These are phyloP conservation scores for Chloropsis cyanopogon DNA, from an alignment of 2,113 vertebrate genomes.

Conservation along the genomic window DNA sequence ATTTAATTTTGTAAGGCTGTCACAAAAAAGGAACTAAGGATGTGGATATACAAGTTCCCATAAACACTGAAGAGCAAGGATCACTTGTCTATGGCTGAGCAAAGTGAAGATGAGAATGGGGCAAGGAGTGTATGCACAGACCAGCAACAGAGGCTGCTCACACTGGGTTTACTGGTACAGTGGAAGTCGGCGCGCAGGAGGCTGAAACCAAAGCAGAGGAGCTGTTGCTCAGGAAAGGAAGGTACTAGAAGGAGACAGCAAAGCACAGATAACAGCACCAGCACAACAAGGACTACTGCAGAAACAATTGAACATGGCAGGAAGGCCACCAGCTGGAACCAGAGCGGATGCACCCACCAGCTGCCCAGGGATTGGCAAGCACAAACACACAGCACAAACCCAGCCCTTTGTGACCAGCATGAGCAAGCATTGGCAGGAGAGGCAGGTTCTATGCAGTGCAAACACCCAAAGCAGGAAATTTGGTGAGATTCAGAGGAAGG, in stretches of 20 bases:
- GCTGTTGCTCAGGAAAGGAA: background rate
- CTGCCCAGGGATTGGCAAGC: background rate
- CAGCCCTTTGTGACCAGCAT: background rate
- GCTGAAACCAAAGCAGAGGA: background rate
- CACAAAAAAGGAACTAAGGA: background rate
- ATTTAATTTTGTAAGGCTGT: background rate
- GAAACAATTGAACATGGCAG: background rate
- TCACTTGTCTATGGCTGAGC: background rate
- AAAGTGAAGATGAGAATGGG: background rate
- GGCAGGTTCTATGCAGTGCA: background rate
- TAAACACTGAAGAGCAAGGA: background rate
- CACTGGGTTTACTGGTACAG: background rate
- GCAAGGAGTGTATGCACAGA: background rate
- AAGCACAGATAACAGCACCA: background rate
- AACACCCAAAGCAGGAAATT: background rate
- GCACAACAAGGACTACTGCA: background rate
- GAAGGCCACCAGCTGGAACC: background rate
- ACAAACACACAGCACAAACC: background rate
- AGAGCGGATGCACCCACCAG: background rate
- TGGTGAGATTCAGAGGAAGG: background rate
- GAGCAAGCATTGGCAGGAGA: rapidly evolving
- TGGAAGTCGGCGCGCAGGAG: rapidly evolving
- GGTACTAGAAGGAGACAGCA: background rate
- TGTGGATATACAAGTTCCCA: background rate
- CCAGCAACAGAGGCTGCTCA: background rate